Conservation (phyloP, 2,888 invertebrate genomes). For the Melipona bicolor region DNA sequence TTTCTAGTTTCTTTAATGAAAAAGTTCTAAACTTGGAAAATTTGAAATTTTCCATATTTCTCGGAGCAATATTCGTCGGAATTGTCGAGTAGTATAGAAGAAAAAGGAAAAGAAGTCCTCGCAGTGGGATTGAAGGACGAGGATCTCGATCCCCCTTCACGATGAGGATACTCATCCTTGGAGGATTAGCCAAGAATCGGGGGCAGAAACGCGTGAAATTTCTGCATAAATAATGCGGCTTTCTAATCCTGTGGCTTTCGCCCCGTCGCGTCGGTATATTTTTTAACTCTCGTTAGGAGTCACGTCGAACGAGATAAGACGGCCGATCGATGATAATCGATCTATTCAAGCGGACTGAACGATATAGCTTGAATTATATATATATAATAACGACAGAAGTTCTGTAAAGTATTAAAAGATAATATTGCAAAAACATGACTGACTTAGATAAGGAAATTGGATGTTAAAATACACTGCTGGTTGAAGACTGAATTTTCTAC, state of each 20-base stretch:
- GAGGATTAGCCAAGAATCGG: constrained; percentile 49
- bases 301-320: constrained; percentile 47
- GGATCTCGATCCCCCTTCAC: constrained; percentile 14
- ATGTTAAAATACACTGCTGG: background rate
- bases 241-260: constrained; percentile 57
- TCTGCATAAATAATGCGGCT: constrained; percentile 62
- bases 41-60: too few relatives aligned
- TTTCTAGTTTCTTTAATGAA: background rate
- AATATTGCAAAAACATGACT: background rate
- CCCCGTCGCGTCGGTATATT: constrained; percentile 43
- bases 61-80: too few relatives aligned
- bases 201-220: constrained; percentile 50
- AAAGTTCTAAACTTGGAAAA: background rate
- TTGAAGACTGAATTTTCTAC: background rate
- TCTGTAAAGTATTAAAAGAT: background rate
- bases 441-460: background rate
- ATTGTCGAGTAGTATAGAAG: background rate
- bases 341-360: background rate
- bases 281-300: constrained; percentile 54
- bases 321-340: constrained; percentile 22
- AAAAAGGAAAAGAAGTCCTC: background rate
- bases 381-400: background rate
- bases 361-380: constrained; percentile 6
- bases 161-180: constrained; percentile 32
- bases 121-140: constrained; percentile 38